Percentiles rank a stretch among this genome's conserved stretches.
These are phyloP conservation scores for Galagoides demidoff DNA, from an alignment of 2,797 vertebrate genomes.

Conservation along the genomic window DNA sequence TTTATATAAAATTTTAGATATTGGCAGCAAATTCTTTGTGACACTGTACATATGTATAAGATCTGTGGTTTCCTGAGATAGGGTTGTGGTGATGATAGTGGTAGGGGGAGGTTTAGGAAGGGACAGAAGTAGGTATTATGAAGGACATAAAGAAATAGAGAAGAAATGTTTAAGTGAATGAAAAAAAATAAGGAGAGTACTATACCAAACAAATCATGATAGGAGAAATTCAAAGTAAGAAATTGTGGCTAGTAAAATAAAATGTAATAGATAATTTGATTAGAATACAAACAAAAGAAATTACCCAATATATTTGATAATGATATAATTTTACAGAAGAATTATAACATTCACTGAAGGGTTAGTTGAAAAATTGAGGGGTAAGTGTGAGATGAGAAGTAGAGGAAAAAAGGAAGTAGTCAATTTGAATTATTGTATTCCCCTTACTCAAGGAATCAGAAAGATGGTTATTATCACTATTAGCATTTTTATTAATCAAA, in stretches of 20 bases:
- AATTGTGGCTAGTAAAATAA: not conserved
- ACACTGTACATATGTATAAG: not conserved
- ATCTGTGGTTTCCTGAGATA: not conserved
- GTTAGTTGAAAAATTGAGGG: not conserved
- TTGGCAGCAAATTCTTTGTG: not conserved
- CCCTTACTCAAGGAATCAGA: not conserved
- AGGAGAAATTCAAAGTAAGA: not conserved
- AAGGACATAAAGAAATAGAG: not conserved
- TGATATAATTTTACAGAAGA: not conserved
- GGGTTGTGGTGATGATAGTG: not conserved
- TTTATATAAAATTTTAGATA: not conserved
- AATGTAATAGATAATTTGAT: not conserved
- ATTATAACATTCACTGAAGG: not conserved
- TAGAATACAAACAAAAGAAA: not conserved
- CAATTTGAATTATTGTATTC: not conserved
- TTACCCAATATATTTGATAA: not conserved
- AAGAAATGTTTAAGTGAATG: not conserved
- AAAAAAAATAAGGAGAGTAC: not conserved
- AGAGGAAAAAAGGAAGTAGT: not conserved
- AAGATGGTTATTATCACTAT: not conserved
- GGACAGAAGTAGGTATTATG: not conserved
- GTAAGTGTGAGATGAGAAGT: not conserved
- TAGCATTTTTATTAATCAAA: not conserved
- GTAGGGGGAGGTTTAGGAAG: not conserved
- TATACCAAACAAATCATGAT: not conserved